Evolutionary conservation across 2,113 vertebrate genomes (phyloP).

Genomic region (Takifugu bimaculatus): DNA sequence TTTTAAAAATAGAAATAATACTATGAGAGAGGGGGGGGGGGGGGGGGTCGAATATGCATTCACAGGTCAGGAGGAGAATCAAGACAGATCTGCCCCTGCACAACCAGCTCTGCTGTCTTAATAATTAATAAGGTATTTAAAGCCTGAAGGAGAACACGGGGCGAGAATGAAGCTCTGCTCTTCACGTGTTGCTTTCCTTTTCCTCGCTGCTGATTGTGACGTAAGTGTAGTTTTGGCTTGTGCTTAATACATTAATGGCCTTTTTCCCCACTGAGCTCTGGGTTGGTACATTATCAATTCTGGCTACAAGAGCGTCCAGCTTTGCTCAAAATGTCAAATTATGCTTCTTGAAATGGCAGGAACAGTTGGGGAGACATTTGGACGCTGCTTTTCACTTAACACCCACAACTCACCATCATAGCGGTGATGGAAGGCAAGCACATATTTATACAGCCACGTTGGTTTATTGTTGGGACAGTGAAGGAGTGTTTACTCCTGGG

Average conservation of each 20-base stretch:
- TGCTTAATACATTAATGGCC: too few species aligned
- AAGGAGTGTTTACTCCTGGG: too few species aligned
- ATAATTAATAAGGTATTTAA: constrained; percentile 56
- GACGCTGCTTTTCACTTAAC: not conserved
- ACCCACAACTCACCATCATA: not conserved
- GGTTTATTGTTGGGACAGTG: not conserved
- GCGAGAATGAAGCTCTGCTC: constrained; percentile 15
- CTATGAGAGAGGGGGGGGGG: not conserved
- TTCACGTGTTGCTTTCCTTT: constrained; percentile 19
- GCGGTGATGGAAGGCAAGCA: not conserved
- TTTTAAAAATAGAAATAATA: not conserved
- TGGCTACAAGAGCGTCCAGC: too few species aligned
- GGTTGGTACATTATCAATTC: not conserved
- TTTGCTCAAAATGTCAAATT: not conserved
- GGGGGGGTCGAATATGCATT: constrained; percentile 20
- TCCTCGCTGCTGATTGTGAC: not conserved
- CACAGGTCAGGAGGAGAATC: constrained; percentile 42
- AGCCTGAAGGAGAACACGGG: constrained; percentile 37
- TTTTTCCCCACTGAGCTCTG: not conserved
- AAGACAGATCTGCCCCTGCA: constrained; percentile 38
- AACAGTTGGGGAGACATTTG: not conserved
- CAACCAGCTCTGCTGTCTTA: constrained; percentile 29
- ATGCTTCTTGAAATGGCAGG: not conserved
- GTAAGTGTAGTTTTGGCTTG: too few species aligned
- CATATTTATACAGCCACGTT: not conserved